These are phyloP conservation scores for Nezara viridula DNA, from an alignment of 2,888 invertebrate genomes.

Conservation along the genomic window DNA sequence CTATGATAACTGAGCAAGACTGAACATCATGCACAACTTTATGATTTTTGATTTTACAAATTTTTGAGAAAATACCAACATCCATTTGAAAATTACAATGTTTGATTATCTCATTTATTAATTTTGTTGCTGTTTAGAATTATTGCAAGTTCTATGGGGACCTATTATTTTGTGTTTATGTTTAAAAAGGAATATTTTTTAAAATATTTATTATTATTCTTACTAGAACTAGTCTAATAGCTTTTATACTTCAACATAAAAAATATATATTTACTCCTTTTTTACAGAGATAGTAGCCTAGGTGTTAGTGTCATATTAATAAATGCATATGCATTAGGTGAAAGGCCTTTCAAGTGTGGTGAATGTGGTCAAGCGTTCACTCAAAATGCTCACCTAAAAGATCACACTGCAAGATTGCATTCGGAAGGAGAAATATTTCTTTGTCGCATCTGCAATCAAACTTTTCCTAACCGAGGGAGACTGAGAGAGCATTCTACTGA, in stretches of 20 bases:
- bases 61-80: too few species aligned
- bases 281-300: conserved; percentile 31
- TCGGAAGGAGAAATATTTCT: conserved; percentile 62
- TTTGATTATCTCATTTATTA: not conserved
- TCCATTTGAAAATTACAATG: too few species aligned
- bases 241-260: not conserved
- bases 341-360: conserved; percentile 63
- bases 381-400: conserved; percentile 64
- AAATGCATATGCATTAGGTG: conserved; percentile 59
- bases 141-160: not conserved
- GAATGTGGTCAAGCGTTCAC: conserved; percentile 64
- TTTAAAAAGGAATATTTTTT: not conserved
- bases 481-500: conserved; percentile 62
- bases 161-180: not conserved
- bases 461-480: conserved; percentile 61
- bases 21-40: not conserved
- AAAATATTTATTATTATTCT: not conserved
- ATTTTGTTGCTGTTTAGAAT: not conserved
- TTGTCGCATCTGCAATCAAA: conserved; percentile 63
- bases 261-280: conserved; percentile 6
- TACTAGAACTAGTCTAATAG: not conserved
- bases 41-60: not conserved
- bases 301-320: conserved; percentile 49
- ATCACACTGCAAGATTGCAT: conserved; percentile 64
- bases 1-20: not conserved